Conservation (phyloP, 2,888 invertebrate species). For the Epirrhoe tristata region DNA sequence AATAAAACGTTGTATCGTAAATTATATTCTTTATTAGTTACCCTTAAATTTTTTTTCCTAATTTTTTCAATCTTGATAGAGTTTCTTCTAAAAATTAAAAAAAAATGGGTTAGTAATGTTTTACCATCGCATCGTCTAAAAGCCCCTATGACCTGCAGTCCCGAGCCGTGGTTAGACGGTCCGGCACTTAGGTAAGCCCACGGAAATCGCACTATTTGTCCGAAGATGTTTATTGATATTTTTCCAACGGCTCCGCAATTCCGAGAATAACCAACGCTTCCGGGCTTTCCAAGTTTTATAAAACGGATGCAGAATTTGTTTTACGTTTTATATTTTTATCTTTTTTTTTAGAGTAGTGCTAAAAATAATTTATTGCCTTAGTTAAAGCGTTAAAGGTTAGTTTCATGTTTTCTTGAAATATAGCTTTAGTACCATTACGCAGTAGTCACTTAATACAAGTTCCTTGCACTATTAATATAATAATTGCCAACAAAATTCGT, state of each 20-base stretch:
- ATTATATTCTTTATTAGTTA: no score
- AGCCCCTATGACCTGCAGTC: constrained; percentile 39
- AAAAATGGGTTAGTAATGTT: neutral
- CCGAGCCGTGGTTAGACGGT: constrained; percentile 31
- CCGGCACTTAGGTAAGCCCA: constrained; percentile 60
- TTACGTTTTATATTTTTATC: neutral
- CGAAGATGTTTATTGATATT: constrained; percentile 66
- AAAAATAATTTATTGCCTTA: neutral
- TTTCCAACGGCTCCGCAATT: constrained; percentile 41
- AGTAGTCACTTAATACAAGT: neutral
- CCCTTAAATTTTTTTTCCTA: no score
- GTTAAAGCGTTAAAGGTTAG: neutral
- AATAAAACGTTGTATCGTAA: no score
- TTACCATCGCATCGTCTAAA: constrained; percentile 50
- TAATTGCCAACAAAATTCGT: neutral
- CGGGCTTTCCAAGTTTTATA: constrained; percentile 5
- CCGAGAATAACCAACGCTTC: constrained; percentile 3
- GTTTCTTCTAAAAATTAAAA: neutral
- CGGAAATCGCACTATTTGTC: constrained; percentile 63
- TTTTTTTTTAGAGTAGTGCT: neutral
- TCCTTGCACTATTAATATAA: neutral
- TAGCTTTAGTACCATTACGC: neutral
- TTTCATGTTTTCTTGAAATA: neutral
- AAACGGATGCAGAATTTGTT: constrained; percentile 6
- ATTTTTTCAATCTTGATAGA: no score